phyloP scores from a whole-genome alignment of 2,113 vertebrate genomes.

The Lucifuga dentata region DNA sequence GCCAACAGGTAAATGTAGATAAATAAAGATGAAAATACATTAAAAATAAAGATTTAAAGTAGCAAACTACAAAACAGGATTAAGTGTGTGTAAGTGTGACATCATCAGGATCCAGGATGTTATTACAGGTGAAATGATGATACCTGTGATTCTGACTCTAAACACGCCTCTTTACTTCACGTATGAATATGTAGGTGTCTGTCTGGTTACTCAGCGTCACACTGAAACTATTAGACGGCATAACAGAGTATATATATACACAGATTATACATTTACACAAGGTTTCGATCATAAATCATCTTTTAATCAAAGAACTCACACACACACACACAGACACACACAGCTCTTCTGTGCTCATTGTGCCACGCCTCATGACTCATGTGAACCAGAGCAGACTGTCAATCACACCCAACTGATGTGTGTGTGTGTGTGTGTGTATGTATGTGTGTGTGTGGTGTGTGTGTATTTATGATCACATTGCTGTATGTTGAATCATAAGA shows the following conservation, averaged over 20 bases:
- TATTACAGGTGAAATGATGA: not conserved
- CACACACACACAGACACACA: too few relatives aligned
- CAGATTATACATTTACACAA: too few relatives aligned
- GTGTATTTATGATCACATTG: too few relatives aligned
- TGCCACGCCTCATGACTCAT: slow-evolving; percentile 38
- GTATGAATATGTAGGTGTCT: not conserved
- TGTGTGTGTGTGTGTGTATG: not conserved
- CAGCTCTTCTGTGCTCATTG: not conserved
- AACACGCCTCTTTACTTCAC: not conserved
- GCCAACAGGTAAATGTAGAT: too few relatives aligned
- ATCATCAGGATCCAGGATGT: not conserved
- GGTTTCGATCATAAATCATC: slow-evolving; percentile 6
- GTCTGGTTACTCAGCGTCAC: too few relatives aligned
- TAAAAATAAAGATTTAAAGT: too few relatives aligned
- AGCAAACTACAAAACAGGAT: too few relatives aligned
- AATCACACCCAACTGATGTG: slow-evolving; percentile 11
- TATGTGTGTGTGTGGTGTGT: not conserved
- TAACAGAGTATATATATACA: too few relatives aligned
- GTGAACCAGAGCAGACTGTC: not conserved
- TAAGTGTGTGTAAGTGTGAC: too few relatives aligned
- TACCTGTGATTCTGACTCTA: too few relatives aligned
- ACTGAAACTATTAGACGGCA: slow-evolving; percentile 7
- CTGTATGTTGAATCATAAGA: too few relatives aligned
- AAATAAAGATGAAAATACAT: too few relatives aligned
- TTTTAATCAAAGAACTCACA: not conserved